phyloP scores from a whole-genome alignment of 23 tunicate genomes.

The Ciona savignyi region DNA sequence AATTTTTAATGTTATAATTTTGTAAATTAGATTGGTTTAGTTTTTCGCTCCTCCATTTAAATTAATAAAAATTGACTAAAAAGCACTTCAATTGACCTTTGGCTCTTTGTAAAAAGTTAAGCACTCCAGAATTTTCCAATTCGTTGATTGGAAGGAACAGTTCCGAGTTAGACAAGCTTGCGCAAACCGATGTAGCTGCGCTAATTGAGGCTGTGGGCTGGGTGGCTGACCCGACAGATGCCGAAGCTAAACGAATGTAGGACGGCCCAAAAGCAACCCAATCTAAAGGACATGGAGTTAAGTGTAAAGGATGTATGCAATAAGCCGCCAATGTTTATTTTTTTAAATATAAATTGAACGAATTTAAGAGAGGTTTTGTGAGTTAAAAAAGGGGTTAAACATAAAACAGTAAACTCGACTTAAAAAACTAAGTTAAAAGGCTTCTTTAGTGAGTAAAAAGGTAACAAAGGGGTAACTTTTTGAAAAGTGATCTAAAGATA shows the following conservation, averaged over 20 bases:
- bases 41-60: too few species aligned
- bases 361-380: neutral
- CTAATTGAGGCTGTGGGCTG: neutral
- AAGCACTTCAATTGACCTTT: neutral
- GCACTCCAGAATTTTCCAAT: neutral
- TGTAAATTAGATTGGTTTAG: too few species aligned
- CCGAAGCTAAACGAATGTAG: neutral
- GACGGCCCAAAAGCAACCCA: neutral
- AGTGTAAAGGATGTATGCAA: neutral
- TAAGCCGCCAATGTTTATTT: neutral
- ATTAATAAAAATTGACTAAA: neutral
- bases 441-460: neutral
- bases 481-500: neutral
- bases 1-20: too few species aligned
- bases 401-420: neutral
- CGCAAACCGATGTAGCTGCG: neutral
- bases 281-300: neutral
- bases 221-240: neutral
- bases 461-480: neutral
- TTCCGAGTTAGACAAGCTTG: neutral
- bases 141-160: neutral
- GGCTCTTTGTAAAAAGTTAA: neutral
- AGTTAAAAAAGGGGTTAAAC: neutral
- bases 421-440: too few species aligned
- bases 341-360: neutral